A percentile compares a stretch with the other conserved stretches of the same genome.
Conservation (phyloP, 1,140 invertebrate species). For the Zeugodacus cucurbitae region DNA sequence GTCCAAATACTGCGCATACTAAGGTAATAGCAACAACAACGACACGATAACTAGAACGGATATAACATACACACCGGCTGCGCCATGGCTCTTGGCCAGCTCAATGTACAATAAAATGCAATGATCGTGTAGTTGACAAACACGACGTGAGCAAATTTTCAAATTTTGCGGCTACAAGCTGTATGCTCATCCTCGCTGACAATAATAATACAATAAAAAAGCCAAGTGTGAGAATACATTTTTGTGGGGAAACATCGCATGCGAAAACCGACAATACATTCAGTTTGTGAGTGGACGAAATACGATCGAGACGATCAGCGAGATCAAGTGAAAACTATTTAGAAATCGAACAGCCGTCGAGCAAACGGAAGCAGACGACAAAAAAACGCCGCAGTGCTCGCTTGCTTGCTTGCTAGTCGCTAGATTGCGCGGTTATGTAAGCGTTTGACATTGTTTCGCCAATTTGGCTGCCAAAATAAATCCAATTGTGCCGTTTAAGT, state of each 20-base stretch:
- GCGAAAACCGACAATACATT: conserved; percentile 45
- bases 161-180: neutral
- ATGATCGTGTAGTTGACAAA: neutral
- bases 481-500: conserved; percentile 26
- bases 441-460: conserved; percentile 27
- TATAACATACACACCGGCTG: neutral
- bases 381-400: conserved; percentile 29
- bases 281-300: conserved; percentile 64
- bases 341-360: neutral
- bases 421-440: conserved; percentile 45
- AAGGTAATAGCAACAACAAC: too few relatives aligned
- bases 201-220: neutral
- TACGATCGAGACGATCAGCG: conserved; percentile 54
- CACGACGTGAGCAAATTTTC: conserved; percentile 9
- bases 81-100: neutral
- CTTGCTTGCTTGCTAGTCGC: neutral
- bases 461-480: conserved; percentile 42
- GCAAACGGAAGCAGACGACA: conserved; percentile 43
- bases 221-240: neutral
- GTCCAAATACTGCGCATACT: too few relatives aligned
- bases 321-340: neutral
- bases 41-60: neutral
- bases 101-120: neutral
- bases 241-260: neutral
- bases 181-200: neutral